Conservation (phyloP, 2,113 vertebrate genomes). For the Echinops telfairi region DNA sequence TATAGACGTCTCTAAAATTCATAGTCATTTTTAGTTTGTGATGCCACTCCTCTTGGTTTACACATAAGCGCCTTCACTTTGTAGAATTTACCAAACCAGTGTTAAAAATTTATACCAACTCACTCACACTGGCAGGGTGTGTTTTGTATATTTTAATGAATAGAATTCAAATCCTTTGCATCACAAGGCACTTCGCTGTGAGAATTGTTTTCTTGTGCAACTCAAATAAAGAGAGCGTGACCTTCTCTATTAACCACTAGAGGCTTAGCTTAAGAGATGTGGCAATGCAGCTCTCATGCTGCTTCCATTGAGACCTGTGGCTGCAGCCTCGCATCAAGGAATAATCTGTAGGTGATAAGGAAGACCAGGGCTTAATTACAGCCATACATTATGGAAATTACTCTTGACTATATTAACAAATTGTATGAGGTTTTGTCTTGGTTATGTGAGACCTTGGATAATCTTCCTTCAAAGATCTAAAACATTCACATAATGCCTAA, state of each 20-base stretch:
- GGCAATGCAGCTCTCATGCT: neutral
- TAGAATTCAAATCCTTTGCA: slow-evolving; percentile 12
- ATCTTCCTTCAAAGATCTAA: neutral
- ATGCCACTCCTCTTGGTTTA: neutral
- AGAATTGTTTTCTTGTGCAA: slow-evolving; percentile 15
- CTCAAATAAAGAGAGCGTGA: neutral
- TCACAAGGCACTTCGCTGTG: neutral
- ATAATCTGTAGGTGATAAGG: neutral
- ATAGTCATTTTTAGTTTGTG: neutral
- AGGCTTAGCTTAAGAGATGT: neutral
- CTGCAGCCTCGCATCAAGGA: neutral
- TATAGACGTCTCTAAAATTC: neutral
- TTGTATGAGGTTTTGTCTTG: neutral
- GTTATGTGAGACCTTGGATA: neutral
- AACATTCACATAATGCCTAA: neutral
- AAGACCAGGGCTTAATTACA: neutral
- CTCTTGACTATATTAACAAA: neutral
- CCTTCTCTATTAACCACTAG: neutral
- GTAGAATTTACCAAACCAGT: neutral
- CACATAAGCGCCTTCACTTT: neutral
- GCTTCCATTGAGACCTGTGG: neutral
- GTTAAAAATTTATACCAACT: neutral
- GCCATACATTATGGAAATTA: neutral
- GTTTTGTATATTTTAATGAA: neutral
- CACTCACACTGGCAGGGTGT: neutral